Conservation (phyloP, 2,797 vertebrate genomes). For the Sebastes hubbsi region DNA sequence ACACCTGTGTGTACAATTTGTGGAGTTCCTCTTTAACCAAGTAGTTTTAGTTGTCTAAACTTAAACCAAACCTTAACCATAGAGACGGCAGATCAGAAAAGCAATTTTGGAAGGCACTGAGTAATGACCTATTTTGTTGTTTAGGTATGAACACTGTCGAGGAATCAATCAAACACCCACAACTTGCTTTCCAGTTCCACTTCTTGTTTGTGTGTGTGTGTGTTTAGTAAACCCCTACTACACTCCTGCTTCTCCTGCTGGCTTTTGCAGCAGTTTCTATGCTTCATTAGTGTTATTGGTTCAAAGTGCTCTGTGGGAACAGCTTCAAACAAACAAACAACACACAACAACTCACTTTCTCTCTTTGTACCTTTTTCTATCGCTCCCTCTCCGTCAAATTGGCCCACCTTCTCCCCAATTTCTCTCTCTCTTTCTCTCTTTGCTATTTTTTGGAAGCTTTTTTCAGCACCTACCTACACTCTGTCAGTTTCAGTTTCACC, state of each 20-base stretch:
- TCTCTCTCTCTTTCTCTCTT: slow-evolving; percentile 4
- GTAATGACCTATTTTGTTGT: neutral
- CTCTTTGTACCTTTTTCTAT: neutral
- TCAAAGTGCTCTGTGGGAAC: slow-evolving; percentile 47
- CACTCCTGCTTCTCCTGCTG: slow-evolving; percentile 15
- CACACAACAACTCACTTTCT: slow-evolving; percentile 26
- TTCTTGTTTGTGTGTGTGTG: neutral
- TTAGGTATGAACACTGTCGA: neutral
- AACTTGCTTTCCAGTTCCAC: neutral
- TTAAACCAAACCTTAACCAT: neutral
- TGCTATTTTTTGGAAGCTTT: slow-evolving; percentile 26
- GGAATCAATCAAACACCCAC: neutral
- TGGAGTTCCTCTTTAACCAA: neutral
- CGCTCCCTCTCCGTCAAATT: slow-evolving; percentile 9
- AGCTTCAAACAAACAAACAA: slow-evolving; percentile 58
- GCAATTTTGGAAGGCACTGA: neutral
- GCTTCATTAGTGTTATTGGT: slow-evolving; percentile 58
- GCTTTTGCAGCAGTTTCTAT: slow-evolving; percentile 17
- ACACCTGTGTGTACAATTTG: neutral
- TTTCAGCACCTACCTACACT: slow-evolving; percentile 53
- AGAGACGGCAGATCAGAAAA: neutral
- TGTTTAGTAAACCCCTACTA: neutral
- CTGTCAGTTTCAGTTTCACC: slow-evolving; percentile 56
- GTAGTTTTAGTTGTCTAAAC: neutral
- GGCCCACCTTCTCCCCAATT: slow-evolving; percentile 17